Evolutionary conservation across 2,888 invertebrate genomes (phyloP), one percentile per base, ranked within the genome.

Genomic region (Psylliodes chrysocephalus): DNA sequence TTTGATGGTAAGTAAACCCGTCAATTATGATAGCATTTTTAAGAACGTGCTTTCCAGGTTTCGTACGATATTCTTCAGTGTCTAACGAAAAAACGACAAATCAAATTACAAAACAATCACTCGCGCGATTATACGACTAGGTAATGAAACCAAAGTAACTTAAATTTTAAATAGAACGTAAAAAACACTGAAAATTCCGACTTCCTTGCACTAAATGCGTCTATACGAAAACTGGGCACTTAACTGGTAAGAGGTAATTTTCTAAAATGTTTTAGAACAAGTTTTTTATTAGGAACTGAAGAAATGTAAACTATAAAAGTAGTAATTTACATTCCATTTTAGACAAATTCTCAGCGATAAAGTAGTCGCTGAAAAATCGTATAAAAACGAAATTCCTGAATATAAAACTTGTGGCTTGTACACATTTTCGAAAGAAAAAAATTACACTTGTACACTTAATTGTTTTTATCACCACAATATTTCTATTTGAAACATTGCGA

Each of bases 1-100:
- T 76, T 46, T 73, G 70, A 69, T 77, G 77, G 52, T 76, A 77
- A 33, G 72, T 73, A 69, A 75, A 77, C 60, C 77, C 75, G 65
- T 72, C 70, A 38, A 74, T 67, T 47, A 74, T 68, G 54, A 75
- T 67, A 17, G 71, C 69, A 49, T 63, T 64, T 19, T 54, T 53
- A 14, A 49, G 22, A 28, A 59, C 25, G n/a, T 38, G 49, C 28
- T 25, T 59, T 49, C 25, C 25, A 38, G 51, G 28, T 40, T 22
- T 17, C 10, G 57, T 15, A 33, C 19, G 18, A 57, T 35, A 19
- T 56, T 61, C 61, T 61, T 44, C 55, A n/a, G 6, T 35, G 17
- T 40, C 25, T 57, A 47, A n/a, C 12, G 28, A 56, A 33, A 42
- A 33, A 52, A 52, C 10, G 4, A 33, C 3, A 8, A 10, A 10